Percentiles rank a stretch among this genome's conserved stretches.
These are phyloP conservation scores for Eupelmus urozonus DNA, from an alignment of 2,888 invertebrate genomes.

Conservation along the genomic window DNA sequence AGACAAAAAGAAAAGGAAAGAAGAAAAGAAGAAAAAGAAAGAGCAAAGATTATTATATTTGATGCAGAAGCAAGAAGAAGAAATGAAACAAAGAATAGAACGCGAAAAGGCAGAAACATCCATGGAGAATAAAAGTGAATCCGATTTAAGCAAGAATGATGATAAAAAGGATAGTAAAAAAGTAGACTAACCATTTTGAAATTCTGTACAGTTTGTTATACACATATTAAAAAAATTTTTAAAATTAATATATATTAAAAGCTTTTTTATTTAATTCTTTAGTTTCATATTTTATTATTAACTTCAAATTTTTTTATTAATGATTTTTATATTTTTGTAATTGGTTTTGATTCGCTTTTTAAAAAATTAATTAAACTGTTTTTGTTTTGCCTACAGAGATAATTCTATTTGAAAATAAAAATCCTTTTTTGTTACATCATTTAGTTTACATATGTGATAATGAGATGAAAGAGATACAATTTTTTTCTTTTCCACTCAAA, in stretches of 20 bases:
- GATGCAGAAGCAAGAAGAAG: conserved; percentile 8
- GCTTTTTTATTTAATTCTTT: background rate
- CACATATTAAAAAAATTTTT: conserved; percentile 51
- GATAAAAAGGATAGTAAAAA: conserved; percentile 19
- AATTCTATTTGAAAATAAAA: too few species aligned
- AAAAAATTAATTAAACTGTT: conserved; percentile 8
- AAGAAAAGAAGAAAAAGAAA: conserved; percentile 84
- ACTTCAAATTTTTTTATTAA: background rate
- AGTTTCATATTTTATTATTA: too few species aligned
- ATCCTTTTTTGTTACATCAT: too few species aligned
- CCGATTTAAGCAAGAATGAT: background rate
- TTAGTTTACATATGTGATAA: too few species aligned
- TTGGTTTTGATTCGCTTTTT: background rate
- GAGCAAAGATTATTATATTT: conserved; percentile 81
- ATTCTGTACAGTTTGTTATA: conserved; percentile 47
- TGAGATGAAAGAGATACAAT: too few species aligned
- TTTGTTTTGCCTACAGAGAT: too few species aligned
- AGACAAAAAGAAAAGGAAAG: conserved; percentile 87
- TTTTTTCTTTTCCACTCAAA: too few species aligned
- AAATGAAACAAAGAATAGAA: background rate
- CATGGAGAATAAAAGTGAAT: background rate
- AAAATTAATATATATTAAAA: conserved; percentile 30
- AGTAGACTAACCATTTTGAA: conserved; percentile 34
- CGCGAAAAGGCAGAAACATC: background rate
- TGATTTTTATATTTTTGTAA: background rate